Conservation (phyloP, 2,888 invertebrate species). For the Acronicta leporina region DNA sequence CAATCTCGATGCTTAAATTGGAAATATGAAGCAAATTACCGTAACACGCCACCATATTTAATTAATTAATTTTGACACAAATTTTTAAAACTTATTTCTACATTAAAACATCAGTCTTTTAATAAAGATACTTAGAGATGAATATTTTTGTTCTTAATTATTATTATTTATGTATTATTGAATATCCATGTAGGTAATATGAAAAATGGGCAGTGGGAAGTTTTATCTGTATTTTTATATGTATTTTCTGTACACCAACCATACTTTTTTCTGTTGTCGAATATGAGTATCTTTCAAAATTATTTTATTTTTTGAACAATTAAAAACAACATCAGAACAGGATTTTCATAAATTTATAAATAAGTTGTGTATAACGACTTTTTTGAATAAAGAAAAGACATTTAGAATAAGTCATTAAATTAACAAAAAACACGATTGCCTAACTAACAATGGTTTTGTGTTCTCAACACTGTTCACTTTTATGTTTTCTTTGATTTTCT, state of each 20-base stretch:
- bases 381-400: too few species aligned
- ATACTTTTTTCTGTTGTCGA: too few species aligned
- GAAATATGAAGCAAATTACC: slow-evolving; percentile 6
- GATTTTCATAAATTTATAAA: too few species aligned
- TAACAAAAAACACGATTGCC: too few species aligned
- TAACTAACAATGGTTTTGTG: too few species aligned
- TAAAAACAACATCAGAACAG: too few species aligned
- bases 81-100: slow-evolving; percentile 63
- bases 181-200: background rate
- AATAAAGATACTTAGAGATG: slow-evolving; percentile 68
- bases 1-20: too few species aligned
- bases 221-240: background rate
- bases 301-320: too few species aligned
- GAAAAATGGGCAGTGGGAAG: slow-evolving; percentile 7
- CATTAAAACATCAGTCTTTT: slow-evolving; percentile 81
- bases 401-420: too few species aligned
- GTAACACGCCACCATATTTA: slow-evolving; percentile 18
- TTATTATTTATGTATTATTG: slow-evolving; percentile 13
- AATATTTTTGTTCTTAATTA: slow-evolving; percentile 35
- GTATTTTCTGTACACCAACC: too few species aligned
- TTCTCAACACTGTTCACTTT: background rate
- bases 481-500: background rate
- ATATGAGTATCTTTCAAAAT: too few species aligned
- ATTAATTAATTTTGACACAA: slow-evolving; percentile 53
- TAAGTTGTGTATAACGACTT: background rate